Evolutionary conservation across 2,888 invertebrate species (phyloP).

Genomic region (Colostygia pectinataria): DNA sequence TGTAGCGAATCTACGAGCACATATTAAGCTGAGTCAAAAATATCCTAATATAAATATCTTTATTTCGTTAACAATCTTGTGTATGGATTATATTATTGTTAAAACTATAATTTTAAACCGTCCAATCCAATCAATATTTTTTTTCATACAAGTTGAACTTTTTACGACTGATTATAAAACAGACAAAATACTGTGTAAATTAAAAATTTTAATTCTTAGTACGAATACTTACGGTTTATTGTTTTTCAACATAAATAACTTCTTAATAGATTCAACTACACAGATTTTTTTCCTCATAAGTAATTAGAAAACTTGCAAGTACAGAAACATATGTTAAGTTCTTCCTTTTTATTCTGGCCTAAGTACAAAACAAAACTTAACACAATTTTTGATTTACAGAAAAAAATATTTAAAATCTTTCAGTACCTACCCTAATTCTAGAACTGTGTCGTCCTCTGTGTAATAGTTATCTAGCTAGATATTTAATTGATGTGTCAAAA

Average conservation of each 20-base stretch:
- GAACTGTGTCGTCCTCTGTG: not conserved
- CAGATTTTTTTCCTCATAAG: too few relatives aligned
- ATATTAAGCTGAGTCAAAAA: conserved; percentile 10
- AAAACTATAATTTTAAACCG: conserved; percentile 16
- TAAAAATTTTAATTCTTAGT: too few relatives aligned
- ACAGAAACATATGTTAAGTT: too few relatives aligned
- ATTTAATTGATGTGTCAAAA: conserved; percentile 12
- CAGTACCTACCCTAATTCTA: not conserved
- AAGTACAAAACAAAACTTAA: not conserved
- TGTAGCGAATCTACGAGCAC: conserved; percentile 21
- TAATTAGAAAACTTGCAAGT: too few relatives aligned
- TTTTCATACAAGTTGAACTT: conserved; percentile 1
- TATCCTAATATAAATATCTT: not conserved
- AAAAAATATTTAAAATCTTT: not conserved
- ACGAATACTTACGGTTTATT: too few relatives aligned
- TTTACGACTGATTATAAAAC: not conserved
- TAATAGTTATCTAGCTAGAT: not conserved
- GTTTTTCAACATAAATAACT: too few relatives aligned
- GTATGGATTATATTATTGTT: not conserved
- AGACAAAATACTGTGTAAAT: too few relatives aligned
- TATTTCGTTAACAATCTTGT: conserved; percentile 12
- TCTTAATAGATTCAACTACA: too few relatives aligned
- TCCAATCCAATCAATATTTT: conserved; percentile 1
- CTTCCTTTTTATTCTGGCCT: conserved; percentile 9
- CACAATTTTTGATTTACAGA: not conserved